Base-by-base conservation (phyloP, 2,797 vertebrate species). In the Zalophus californianus region DNA sequence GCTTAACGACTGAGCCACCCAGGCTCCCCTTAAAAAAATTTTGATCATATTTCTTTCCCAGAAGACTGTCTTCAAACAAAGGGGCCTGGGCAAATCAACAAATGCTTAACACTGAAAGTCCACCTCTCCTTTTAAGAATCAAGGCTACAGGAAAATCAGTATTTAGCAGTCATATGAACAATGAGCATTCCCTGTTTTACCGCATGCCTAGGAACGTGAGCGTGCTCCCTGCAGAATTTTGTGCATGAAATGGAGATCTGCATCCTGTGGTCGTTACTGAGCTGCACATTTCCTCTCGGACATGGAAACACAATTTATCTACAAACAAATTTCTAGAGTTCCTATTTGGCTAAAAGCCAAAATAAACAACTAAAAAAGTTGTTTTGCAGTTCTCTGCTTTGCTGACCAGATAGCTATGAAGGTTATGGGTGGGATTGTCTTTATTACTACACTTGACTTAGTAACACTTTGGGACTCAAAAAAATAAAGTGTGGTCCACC, bases 321-420 rank as follows among this genome's bases (percentile, higher is more conserved):
- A 89, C 85, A 96, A 94, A 75, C 68, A 86, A 83, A 94, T 91
- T 91, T 93, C 91, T 94, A 70, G 56, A 95, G 85, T 97, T 96
- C 54, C 86, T 83, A 29, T 85, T 60, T 90, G 96, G 70, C 80
- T 58, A 8, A 32, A 90, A 96, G 64, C 80, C 96, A 97, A 92
- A 91, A 90, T 44, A 95, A 96, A 88, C 70, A 78, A 73, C 27
- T 20, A n/a, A 27, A 86, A 70, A 48, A 23, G 38, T 14, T 50
- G 62, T 80, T 92, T 88, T 95, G 48, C 8, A 27, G 58, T 44
- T 32, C 23, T 94, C 62, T 75, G 38, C 50, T 93, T 91, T 87
- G 70, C 44, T 20, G 83, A 58, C 44, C 32, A 91, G 82, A 94
- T 14, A 83, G 44, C 72, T n/a, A 27, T 3, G 13, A 60, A 75